Base-by-base conservation (phyloP, 2,888 invertebrate species). In the Sphaerophoria taeniata region DNA sequence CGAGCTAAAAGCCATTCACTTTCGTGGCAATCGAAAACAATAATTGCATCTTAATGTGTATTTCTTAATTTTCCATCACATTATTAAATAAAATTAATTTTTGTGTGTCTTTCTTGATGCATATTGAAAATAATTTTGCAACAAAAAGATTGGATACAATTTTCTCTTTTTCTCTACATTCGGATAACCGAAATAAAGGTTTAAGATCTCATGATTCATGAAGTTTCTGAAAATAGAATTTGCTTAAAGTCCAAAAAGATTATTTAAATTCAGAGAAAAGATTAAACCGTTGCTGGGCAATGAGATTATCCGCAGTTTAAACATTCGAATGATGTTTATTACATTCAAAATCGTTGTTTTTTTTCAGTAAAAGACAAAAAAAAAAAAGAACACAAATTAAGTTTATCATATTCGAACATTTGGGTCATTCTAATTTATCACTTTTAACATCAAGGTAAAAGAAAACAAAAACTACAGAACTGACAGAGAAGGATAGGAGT, bases 361-460 rank as follows among this genome's bases (percentile, higher is more conserved):
- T 51, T 67, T 51, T 16, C 11, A 33, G 34, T 36, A 49, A 49
- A 63, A 63, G 7, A n/a, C n/a, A n/a, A 63, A 49, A 9, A n/a
- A 34, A 49, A 14, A 49, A 49, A n/a, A 47, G n/a, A 47, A 63
- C 12, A 31, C 49, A 16, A 49, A 49, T 43, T 39, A 60, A 60
- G 39, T 79, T 81, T 39, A 63, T 81, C 85, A 81, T 85, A 85
- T 85, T 85, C 81, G 81, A 85, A 61, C 76, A 85, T 77, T 81
- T 85, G 49, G 85, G 85, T 85, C 85, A 85, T 81, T 81, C 77
- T 56, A 80, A 81, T 85, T 85, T 80, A 85, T 80, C 75, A 76
- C 80, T 71, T 24, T 24, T n/a, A n/a, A 31, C 24, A 49, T 67
- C 60, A 84, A 53, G 70, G 56, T 65, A 39, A 16, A 58, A 58